Base-by-base conservation (phyloP, 2,888 invertebrate species). In the Campoplex nolae region DNA sequence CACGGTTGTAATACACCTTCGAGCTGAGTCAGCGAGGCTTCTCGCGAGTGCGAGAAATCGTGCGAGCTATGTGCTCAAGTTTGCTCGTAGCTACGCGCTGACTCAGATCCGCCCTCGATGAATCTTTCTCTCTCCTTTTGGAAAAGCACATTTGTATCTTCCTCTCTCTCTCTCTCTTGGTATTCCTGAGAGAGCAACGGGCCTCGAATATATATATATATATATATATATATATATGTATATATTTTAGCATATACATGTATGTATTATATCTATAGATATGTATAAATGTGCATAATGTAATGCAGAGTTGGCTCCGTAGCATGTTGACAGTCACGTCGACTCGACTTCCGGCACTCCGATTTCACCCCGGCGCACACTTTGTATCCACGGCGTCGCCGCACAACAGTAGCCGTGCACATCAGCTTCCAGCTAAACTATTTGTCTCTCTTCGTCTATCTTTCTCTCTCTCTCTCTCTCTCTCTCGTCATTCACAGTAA, bases 81-180 rank as follows among this genome's bases (percentile, higher is more conserved):
- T 81, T 51, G 65, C 38, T 45, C n/a, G n/a, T 18, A 48, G 38
- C 9, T 68, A 68, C 77, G 83, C 90, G 94, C 94, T 94, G 94
- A 94, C 92, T 93, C 94, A 93, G 94, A 93, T 93, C 93, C 94
- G 93, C 93, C 92, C 91, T 92, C 89, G 88, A 86, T 70, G 84
- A 77, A 71, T 73, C 87, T 86, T 76, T 82, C 54, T 77, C 48
- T 71, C 81, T 70, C 79, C 74, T 79, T 79, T 56, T 80, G 71
- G 79, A 80, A 73, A 76, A 65, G 71, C 80, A 32, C 70, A 62
- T 75, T 68, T 62, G 73, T 81, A 74, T 85, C 83, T 81, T 68
- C 18, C 23, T 71, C 38, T 71, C 65, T 51, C 38, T 54, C 62
- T 85, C 80, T 45, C 42, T 62, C 11, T 18, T 35, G 23, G 38